A percentile compares a stretch with the other conserved stretches of the same genome.
These are phyloP conservation scores for Drosophila basisetae DNA, from an alignment of 2,888 invertebrate species.

Conservation along the genomic window DNA sequence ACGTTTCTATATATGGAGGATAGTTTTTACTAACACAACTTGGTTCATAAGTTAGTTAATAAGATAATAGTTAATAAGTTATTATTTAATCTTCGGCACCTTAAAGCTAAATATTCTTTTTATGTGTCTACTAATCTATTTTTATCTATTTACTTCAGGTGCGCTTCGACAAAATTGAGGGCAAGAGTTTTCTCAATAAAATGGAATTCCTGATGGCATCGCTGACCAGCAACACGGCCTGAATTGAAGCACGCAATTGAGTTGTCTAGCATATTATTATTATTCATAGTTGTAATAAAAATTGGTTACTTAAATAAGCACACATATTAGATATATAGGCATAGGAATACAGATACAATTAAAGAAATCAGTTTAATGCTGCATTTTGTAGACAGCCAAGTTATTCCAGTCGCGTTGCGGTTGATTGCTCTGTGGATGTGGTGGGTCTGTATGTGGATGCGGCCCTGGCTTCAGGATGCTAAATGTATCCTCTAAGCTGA, in stretches of 20 bases:
- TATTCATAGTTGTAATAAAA: constrained; percentile 38
- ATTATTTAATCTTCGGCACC: background rate
- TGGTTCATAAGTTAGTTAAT: background rate
- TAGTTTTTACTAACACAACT: background rate
- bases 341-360: constrained; percentile 22
- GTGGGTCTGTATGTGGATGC: constrained; percentile 29
- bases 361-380: constrained; percentile 31
- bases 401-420: constrained; percentile 49
- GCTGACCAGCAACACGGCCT: constrained; percentile 82
- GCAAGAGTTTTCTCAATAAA: constrained; percentile 97
- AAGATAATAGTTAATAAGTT: background rate
- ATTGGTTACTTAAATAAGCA: constrained; percentile 28
- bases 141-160: constrained; percentile 77
- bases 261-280: constrained; percentile 31
- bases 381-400: constrained; percentile 32
- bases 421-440: constrained; percentile 26
- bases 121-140: background rate
- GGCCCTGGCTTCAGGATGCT: constrained; percentile 46
- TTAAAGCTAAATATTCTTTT: background rate
- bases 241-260: constrained; percentile 13
- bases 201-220: constrained; percentile 97
- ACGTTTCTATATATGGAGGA: background rate
- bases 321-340: constrained; percentile 19
- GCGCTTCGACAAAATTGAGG: constrained; percentile 96
- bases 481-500: constrained; percentile 79